Percentiles rank a stretch among this genome's conserved stretches.
Evolutionary conservation across 1,140 invertebrate genomes (phyloP).

Genomic region (Ganaspis sp.): DNA sequence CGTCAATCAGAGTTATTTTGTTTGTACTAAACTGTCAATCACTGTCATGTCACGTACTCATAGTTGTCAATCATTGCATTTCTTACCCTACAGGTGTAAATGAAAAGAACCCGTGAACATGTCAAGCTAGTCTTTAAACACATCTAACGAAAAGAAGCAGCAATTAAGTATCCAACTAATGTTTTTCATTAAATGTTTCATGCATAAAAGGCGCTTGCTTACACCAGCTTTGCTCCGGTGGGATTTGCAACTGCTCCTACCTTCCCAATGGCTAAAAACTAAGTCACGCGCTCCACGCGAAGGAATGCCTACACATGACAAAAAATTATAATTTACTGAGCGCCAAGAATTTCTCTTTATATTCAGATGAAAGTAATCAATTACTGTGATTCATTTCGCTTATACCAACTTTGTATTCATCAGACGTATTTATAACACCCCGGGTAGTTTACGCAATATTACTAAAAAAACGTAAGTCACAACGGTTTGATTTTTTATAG

Average conservation of each 20-base stretch:
- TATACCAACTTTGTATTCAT: background rate
- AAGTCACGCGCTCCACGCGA: conserved; percentile 24
- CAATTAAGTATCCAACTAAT: conserved; percentile 14
- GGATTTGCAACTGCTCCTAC: conserved; percentile 2
- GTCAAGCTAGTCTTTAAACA: conserved; percentile 1
- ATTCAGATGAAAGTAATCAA: background rate
- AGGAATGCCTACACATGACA: conserved; percentile 15
- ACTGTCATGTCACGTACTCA: conserved; percentile 18
- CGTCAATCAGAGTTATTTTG: conserved; percentile 17
- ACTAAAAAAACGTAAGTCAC: too few relatives aligned
- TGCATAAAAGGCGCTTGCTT: conserved; percentile 26
- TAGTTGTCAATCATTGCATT: conserved; percentile 17
- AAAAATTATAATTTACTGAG: conserved; percentile 1
- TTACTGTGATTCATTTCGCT: background rate
- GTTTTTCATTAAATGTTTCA: conserved; percentile 26
- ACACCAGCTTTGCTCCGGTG: background rate
- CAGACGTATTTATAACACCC: too few relatives aligned
- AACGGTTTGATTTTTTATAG: too few relatives aligned
- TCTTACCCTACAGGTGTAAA: conserved; percentile 25
- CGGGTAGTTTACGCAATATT: too few relatives aligned
- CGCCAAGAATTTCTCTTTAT: background rate
- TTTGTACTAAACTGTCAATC: conserved; percentile 28
- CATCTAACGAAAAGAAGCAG: conserved; percentile 1
- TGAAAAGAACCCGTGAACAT: conserved; percentile 19
- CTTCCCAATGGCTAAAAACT: background rate